These are phyloP conservation scores for Trachelipus rathkii DNA, from an alignment of 1,140 invertebrate genomes.

Conservation along the genomic window DNA sequence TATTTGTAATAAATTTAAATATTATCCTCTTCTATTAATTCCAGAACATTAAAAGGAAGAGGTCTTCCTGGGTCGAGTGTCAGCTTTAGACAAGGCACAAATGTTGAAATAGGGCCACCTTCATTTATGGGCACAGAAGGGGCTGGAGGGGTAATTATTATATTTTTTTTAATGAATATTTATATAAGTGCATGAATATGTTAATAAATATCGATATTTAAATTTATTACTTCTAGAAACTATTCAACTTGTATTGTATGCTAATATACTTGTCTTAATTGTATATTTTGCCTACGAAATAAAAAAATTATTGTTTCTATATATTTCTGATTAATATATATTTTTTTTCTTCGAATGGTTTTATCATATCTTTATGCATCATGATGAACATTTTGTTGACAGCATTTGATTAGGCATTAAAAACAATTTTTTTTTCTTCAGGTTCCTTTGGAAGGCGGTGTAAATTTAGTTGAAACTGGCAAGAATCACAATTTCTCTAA, in stretches of 20 bases:
- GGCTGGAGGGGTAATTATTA: constrained; percentile 48
- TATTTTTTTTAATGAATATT: too few relatives aligned
- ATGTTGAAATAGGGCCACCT: constrained; percentile 78
- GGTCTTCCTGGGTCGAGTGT: constrained; percentile 60
- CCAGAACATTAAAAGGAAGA: constrained; percentile 42
- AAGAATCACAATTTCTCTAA: constrained; percentile 84
- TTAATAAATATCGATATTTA: too few relatives aligned
- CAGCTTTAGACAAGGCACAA: constrained; percentile 90
- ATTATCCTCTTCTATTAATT: background rate
- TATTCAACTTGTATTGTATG: too few relatives aligned
- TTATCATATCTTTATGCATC: background rate
- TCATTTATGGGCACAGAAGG: constrained; percentile 55
- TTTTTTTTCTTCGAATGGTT: too few relatives aligned
- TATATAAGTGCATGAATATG: too few relatives aligned
- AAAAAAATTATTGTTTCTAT: too few relatives aligned
- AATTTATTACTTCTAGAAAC: too few relatives aligned
- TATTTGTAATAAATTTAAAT: background rate
- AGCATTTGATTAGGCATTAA: background rate
- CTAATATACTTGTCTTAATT: too few relatives aligned
- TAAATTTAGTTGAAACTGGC: constrained; percentile 64
- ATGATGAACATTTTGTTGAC: background rate
- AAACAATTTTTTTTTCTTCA: constrained; percentile 43
- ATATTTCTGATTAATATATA: too few relatives aligned
- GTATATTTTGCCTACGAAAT: too few relatives aligned
- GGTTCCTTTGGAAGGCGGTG: constrained; percentile 68